A percentile compares a stretch with the other conserved stretches of the same genome.
Evolutionary conservation across 2,797 vertebrate species (phyloP).

Genomic region (Pseudochirops corinnae): DNA sequence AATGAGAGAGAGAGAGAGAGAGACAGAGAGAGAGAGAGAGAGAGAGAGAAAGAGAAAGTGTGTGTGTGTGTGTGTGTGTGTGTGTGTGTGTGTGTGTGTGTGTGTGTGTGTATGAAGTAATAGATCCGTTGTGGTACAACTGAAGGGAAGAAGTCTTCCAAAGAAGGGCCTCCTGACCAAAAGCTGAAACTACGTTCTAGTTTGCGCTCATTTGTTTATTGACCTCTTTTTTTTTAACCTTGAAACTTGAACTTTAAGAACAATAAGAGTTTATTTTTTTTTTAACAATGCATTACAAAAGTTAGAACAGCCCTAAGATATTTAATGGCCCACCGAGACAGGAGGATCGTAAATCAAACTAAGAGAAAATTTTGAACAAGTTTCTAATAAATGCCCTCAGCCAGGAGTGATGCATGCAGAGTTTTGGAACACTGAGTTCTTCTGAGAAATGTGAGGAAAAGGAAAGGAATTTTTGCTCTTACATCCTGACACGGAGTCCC

Average conservation of each 20-base stretch:
- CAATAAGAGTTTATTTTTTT: neutral
- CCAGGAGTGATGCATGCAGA: neutral
- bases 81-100: too few species aligned
- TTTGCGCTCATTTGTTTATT: neutral
- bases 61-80: neutral
- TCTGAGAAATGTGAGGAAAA: slow-evolving; percentile 14
- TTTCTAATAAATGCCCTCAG: neutral
- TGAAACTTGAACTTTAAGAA: slow-evolving; percentile 17
- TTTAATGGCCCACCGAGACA: neutral
- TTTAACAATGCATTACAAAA: neutral
- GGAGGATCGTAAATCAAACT: neutral
- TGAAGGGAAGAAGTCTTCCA: neutral
- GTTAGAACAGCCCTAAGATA: neutral
- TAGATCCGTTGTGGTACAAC: neutral
- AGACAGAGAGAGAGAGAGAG: too few species aligned
- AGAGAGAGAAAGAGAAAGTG: too few species aligned
- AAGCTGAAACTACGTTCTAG: neutral
- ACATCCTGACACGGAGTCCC: slow-evolving; percentile 45
- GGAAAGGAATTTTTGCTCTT: slow-evolving; percentile 59
- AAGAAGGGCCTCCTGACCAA: neutral
- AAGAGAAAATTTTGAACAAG: neutral
- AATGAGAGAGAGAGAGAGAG: neutral
- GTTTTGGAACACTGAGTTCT: slow-evolving; percentile 6
- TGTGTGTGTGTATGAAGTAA: neutral
- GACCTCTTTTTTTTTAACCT: slow-evolving; percentile 37